Evolutionary conservation across 2,888 invertebrate species (phyloP), one percentile per base, ranked within the genome.

Genomic region (Myopa tessellatipennis): DNA sequence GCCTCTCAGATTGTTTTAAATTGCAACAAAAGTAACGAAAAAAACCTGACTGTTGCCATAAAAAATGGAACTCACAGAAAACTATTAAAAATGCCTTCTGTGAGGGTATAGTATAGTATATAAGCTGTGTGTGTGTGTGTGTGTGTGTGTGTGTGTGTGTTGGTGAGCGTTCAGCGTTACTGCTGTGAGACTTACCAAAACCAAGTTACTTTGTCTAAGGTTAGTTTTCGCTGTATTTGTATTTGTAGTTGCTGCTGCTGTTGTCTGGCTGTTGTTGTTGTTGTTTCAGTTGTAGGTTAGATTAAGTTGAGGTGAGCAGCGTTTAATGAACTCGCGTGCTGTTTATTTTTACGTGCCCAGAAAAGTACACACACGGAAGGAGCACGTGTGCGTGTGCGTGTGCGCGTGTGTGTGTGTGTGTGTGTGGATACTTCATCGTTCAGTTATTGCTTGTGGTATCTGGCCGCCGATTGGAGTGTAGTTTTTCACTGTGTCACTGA

Each of bases 181-280:
- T 65, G 63, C 63, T 74, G 70, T 73, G 45, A 65, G 58, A 72
- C 67, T 61, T 77, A 63, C 77, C 77, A n/a, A 77, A 79, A 76
- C 65, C 26, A 69, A 69, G 74, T 68, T 76, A 74, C 70, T 78
- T 77, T 79, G 79, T 79, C 77, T 74, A 70, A 79, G 78, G 76
- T 78, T 78, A 78, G 76, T 52, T 73, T 72, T 60, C 16, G 58
- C n/a, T 69, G 36, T 71, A 34, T 1, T 70, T 55, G 18, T 63
- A 52, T 5, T 68, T 18, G 52, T 40, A 55, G 45, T 71, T 74
- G 74, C 34, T 68, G 36, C 60, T 76, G 34, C 16, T 69, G 16
- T 50, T 73, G 7, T 61, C 16, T 65, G 8, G 38, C 55, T 65
- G 55, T 67, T 74, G 36, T 52, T 65, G 12, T 52, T 26, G 55